A percentile compares a stretch with the other conserved stretches of the same genome.
Conservation (phyloP, 2,113 vertebrate species). For the Sakesphorus luctuosus region DNA sequence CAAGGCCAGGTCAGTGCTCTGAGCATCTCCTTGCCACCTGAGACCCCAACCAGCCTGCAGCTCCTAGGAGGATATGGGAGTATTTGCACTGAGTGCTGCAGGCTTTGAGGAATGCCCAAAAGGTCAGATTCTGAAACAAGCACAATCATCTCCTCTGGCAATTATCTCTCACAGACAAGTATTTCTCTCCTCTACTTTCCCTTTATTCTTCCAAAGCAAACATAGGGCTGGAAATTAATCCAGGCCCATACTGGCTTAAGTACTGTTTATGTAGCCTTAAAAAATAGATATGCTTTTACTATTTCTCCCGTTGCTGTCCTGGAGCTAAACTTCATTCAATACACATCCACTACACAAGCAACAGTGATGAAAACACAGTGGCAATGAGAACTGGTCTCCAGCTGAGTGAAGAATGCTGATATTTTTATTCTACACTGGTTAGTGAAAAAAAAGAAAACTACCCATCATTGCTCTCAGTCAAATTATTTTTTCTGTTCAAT, state of each 20-base stretch:
- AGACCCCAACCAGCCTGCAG: not conserved
- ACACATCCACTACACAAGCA: not conserved
- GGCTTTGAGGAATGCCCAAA: not conserved
- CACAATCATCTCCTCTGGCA: not conserved
- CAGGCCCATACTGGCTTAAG: not conserved
- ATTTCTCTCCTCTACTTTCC: not conserved
- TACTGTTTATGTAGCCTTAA: not conserved
- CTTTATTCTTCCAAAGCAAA: not conserved
- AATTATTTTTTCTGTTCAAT: not conserved
- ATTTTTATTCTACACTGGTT: not conserved
- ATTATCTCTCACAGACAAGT: not conserved
- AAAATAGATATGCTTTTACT: not conserved
- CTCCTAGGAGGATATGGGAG: not conserved
- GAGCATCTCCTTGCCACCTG: not conserved
- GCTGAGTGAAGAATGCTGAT: not conserved
- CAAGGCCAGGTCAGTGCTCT: not conserved
- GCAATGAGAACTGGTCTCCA: not conserved
- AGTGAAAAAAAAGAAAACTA: not conserved
- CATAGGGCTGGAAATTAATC: not conserved
- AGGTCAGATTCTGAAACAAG: not conserved
- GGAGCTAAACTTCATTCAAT: not conserved
- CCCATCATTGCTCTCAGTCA: not conserved
- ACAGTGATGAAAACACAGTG: not conserved
- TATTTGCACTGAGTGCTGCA: not conserved
- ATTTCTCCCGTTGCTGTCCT: not conserved